A percentile compares a stretch with the other conserved stretches of the same genome.
These are phyloP conservation scores for Dreissena polymorpha DNA, from an alignment of 1,140 invertebrate species.

Conservation along the genomic window DNA sequence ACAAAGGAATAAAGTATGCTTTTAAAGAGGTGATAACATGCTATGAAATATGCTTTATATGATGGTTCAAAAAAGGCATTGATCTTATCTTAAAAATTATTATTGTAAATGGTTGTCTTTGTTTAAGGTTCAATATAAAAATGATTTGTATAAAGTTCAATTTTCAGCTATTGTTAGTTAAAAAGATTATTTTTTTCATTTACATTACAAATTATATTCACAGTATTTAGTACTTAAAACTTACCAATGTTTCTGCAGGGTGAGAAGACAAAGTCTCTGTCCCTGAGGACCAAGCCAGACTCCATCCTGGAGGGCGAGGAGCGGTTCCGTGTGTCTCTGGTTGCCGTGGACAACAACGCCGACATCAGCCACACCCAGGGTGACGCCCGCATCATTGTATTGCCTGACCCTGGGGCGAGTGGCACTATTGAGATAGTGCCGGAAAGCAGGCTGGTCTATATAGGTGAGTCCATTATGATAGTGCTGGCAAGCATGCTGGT, in stretches of 20 bases:
- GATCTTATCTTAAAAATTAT: too few species aligned
- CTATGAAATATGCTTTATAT: too few species aligned
- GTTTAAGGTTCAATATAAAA: too few species aligned
- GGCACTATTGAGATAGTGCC: slow-evolving; percentile 71
- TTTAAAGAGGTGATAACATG: too few species aligned
- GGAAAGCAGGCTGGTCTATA: slow-evolving; percentile 67
- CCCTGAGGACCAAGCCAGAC: slow-evolving; percentile 70
- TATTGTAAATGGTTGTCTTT: too few species aligned
- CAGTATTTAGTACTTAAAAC: neutral
- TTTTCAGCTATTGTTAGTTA: too few species aligned
- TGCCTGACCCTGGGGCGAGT: slow-evolving; percentile 72
- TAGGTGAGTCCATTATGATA: slow-evolving; percentile 60
- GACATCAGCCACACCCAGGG: slow-evolving; percentile 72
- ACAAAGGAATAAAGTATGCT: too few species aligned
- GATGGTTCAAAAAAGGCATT: too few species aligned
- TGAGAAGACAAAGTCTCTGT: slow-evolving; percentile 68
- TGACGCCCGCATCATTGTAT: slow-evolving; percentile 70
- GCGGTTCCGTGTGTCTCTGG: slow-evolving; percentile 71
- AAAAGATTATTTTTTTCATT: too few species aligned
- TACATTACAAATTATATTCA: neutral
- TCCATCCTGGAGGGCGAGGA: slow-evolving; percentile 75
- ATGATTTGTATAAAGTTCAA: too few species aligned
- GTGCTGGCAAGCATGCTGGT: too few species aligned
- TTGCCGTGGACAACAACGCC: slow-evolving; percentile 74
- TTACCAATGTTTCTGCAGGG: slow-evolving; percentile 57